A percentile compares a stretch with the other conserved stretches of the same genome.
phyloP scores from a whole-genome alignment of 1,140 invertebrate species.

The Mizuhopecten yessoensis region DNA sequence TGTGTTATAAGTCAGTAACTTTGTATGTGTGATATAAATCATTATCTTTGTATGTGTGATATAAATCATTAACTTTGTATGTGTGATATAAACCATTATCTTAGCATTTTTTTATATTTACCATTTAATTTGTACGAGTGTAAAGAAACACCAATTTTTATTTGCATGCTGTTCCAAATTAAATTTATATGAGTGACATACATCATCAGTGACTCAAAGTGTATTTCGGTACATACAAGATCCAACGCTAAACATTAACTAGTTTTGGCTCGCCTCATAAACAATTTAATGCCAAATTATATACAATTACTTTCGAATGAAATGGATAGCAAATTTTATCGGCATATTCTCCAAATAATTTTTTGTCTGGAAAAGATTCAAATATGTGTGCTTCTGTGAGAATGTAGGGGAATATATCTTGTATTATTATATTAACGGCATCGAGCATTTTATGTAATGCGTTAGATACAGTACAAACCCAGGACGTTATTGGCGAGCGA shows the following conservation, averaged over 20 bases:
- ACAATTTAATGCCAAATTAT: slow-evolving; percentile 39
- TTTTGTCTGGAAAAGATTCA: neutral
- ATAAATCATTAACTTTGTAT: neutral
- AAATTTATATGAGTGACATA: neutral
- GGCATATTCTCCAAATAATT: neutral
- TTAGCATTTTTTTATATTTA: neutral
- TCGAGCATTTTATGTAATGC: neutral
- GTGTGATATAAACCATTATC: neutral
- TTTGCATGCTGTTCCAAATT: too few species aligned
- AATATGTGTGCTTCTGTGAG: neutral
- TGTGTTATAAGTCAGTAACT: too few species aligned
- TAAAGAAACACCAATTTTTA: too few species aligned
- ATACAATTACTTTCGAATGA: slow-evolving; percentile 6
- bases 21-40: too few species aligned
- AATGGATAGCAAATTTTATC: slow-evolving; percentile 39
- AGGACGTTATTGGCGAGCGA: neutral
- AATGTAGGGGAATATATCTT: neutral
- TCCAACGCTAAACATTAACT: neutral
- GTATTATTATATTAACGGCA: neutral
- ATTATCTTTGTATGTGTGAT: neutral
- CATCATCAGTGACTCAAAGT: neutral
- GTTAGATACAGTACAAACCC: neutral
- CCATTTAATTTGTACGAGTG: too few species aligned
- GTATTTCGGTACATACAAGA: too few species aligned
- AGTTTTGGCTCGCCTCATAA: slow-evolving; percentile 25